Evolutionary conservation across 2,888 invertebrate species (phyloP).

Genomic region (Automeris io): DNA sequence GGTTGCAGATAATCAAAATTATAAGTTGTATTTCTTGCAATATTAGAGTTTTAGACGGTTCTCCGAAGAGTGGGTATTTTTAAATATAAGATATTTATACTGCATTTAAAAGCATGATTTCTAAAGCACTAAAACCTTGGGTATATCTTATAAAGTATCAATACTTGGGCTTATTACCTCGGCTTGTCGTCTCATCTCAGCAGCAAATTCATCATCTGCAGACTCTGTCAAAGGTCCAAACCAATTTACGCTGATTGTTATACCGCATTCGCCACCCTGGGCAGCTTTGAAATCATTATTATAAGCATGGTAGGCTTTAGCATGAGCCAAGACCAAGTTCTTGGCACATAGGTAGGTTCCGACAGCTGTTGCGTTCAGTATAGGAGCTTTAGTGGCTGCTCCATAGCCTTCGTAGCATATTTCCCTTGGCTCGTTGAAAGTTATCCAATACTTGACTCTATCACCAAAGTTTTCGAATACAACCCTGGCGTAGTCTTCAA

Average conservation of each 20-base stretch:
- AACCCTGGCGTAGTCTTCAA: conserved; percentile 62
- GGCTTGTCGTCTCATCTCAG: conserved; percentile 38
- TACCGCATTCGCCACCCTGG: conserved; percentile 38
- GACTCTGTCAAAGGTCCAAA: conserved; percentile 37
- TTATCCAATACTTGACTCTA: conserved; percentile 71
- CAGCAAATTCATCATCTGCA: conserved; percentile 47
- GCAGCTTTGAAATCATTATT: conserved; percentile 36
- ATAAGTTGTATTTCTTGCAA: too few species aligned
- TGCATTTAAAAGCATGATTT: too few species aligned
- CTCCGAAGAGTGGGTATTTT: too few species aligned
- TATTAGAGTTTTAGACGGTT: too few species aligned
- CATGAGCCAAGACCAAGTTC: conserved; percentile 71
- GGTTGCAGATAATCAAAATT: too few species aligned
- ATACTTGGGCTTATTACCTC: too few species aligned
- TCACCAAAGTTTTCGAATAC: conserved; percentile 60
- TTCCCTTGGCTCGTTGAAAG: conserved; percentile 72
- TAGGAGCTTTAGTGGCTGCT: conserved; percentile 31
- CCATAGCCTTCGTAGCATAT: conserved; percentile 63
- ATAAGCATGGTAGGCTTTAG: conserved; percentile 50
- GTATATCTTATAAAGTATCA: too few species aligned
- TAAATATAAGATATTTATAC: too few species aligned
- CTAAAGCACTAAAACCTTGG: too few species aligned
- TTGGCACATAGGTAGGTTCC: conserved; percentile 67
- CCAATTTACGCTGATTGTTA: conserved; percentile 38
- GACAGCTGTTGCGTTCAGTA: conserved; percentile 46